Evolutionary conservation across 2,888 invertebrate species (phyloP).

Genomic region (Eulithis prunata): DNA sequence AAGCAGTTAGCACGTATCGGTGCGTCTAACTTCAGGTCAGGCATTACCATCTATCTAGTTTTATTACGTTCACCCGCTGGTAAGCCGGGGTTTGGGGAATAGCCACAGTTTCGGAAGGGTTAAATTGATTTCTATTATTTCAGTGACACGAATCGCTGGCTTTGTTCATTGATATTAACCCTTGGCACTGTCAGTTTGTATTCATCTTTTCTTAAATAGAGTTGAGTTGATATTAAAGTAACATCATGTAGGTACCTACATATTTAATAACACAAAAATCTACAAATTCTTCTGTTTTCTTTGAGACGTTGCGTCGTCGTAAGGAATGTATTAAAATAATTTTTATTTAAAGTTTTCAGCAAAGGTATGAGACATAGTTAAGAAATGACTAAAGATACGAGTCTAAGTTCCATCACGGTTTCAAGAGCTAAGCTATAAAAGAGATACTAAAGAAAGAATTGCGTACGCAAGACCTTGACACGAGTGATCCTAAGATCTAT

Average conservation of each 20-base stretch:
- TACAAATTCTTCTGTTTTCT: too few species aligned
- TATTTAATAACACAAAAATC: too few species aligned
- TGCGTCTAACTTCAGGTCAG: conserved; percentile 47
- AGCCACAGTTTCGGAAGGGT: conserved; percentile 3
- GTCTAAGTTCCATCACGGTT: conserved; percentile 23
- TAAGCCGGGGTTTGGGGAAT: conserved; percentile 1
- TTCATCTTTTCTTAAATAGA: neutral
- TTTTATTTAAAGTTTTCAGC: too few species aligned
- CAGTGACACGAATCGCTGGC: neutral
- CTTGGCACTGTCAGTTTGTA: neutral
- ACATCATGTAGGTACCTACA: neutral
- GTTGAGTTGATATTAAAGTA: neutral
- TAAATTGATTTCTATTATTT: conserved; percentile 12
- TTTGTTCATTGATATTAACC: neutral
- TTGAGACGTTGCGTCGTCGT: too few species aligned
- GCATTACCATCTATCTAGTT: conserved; percentile 39
- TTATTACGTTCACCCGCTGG: conserved; percentile 23
- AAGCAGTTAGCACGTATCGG: conserved; percentile 58
- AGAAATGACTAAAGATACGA: neutral
- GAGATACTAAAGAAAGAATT: conserved; percentile 29
- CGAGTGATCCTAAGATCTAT: conserved; percentile 25
- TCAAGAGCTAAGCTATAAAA: conserved; percentile 32
- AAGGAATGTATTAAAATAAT: too few species aligned
- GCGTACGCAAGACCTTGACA: conserved; percentile 30
- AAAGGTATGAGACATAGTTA: too few species aligned